Conservation (phyloP, 2,113 vertebrate species). For the Redunca redunca region DNA sequence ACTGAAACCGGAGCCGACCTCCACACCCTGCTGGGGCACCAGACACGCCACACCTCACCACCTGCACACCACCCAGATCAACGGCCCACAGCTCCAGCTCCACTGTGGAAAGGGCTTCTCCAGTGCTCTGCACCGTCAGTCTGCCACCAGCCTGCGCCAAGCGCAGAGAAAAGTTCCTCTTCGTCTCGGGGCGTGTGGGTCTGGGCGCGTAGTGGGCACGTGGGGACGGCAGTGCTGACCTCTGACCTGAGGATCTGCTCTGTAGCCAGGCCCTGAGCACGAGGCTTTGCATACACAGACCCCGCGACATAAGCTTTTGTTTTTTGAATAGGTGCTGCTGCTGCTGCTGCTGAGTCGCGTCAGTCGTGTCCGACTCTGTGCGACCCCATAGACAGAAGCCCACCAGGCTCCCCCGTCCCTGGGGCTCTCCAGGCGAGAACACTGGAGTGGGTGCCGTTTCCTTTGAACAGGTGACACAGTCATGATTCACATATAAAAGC, state of each 20-base stretch:
- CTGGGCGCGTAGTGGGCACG: rapidly evolving
- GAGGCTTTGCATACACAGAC: rapidly evolving
- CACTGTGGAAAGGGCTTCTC: rapidly evolving
- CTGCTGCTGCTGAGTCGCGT: too few relatives aligned
- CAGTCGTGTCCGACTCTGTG: too few relatives aligned
- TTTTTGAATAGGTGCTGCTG: not conserved
- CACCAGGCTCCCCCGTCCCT: too few relatives aligned
- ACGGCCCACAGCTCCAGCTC: rapidly evolving
- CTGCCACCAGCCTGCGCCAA: rapidly evolving
- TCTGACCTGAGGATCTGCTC: rapidly evolving
- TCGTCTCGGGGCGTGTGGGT: rapidly evolving
- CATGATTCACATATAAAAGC: rapidly evolving
- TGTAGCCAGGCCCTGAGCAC: not conserved
- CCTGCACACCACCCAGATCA: not conserved
- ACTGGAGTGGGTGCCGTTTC: too few relatives aligned
- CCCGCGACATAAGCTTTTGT: rapidly evolving
- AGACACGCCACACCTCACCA: too few relatives aligned
- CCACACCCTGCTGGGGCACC: rapidly evolving
- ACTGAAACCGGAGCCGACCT: rapidly evolving
- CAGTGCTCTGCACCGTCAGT: rapidly evolving
- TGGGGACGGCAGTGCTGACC: not conserved
- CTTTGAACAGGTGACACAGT: rapidly evolving
- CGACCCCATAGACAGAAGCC: too few relatives aligned
- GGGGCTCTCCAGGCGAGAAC: too few relatives aligned
- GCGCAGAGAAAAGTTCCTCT: rapidly evolving